Evolutionary conservation across 2,797 vertebrate genomes (phyloP), one percentile per base, ranked within the genome.

Genomic region (Nyctalus aviator): DNA sequence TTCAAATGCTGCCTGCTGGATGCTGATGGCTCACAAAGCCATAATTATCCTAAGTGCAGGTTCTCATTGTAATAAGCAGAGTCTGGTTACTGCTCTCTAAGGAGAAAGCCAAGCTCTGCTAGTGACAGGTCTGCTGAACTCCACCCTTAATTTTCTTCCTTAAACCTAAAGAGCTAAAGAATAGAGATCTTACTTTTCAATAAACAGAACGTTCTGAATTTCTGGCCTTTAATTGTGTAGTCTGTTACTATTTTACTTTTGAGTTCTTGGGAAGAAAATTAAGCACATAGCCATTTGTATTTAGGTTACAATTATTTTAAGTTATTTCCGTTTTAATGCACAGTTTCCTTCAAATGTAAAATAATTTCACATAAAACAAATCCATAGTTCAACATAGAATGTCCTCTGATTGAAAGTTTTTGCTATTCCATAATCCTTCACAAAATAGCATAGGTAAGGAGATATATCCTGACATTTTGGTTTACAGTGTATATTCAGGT

Each of bases 31-130:
- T 95, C 88, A 50, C 69, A 78, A 86, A 86, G 77, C 89, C 94
- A 79, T 96, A 92, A 93, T 94, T 97, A 91, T 85, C 73, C 76
- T 95, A 66, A 96, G 73, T 94, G 92, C 71, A 84, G 35, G 21
- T 95, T 91, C 77, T 91, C 55, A 32, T 41, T 91, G 6, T 86
- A 84, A 66, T 94, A 94, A 84, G 37, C 76, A 89, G 86, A 53
- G 69, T 94, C 92, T 72, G 35, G 53, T 95, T 95, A 93, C 93
- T 94, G 68, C 46, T 93, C 46, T 92, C 62, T 85, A 91, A 68
- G 55, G 77, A 84, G 73, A 94, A 96, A 88, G 73, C 87, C 85
- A 93, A 5, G 23, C 73, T 88, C 9, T 6, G 20, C 82, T 88
- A 53, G 48, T 75, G 55, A 90, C 25, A 48, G 41, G 23, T 71